Evolutionary conservation across 2,888 invertebrate genomes (phyloP), one percentile per base, ranked within the genome.

Genomic region (Drosophila prostipennis): DNA sequence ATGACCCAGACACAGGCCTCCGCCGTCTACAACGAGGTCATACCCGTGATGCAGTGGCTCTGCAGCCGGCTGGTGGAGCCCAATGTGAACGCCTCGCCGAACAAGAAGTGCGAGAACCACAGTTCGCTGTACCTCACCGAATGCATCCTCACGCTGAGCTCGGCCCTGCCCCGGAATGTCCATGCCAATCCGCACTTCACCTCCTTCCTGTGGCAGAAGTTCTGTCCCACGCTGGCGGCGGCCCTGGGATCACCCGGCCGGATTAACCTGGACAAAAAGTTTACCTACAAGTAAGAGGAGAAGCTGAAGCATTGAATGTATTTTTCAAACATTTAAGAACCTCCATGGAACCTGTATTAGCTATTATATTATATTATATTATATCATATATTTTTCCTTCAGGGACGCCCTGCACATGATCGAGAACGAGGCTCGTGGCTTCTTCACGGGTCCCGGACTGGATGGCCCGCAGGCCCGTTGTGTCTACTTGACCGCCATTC

Each of bases 141-240:
- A 90, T 98, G 98, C 89, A 94, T 98, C 58, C 93, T 97, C 71
- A 97, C 97, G 0, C 92, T 98, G 65, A 95, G 97, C 85, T 96
- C 96, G 10, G 97, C 96, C 54, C 92, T 97, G 54, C 96, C 97
- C 0, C 96, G 96, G 80, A 94, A 96, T 78, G 96, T 97, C 8
- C 96, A 96, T 83, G 95, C 95, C 2, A 97, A 97, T 92, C 94
- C 95, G 1, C 97, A 97, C 91, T 97, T 97, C 89, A 96, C 96
- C 2, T 96, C 96, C 4, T 97, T 97, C 88, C 93, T 97, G 10
- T 97, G 98, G 98, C 97, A 98, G 91, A 96, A 97, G 86, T 96
- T 98, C 88, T 98, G 98, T 86, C 98, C 98, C 0, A 96, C 96
- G 1, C 92, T 98, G 74, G 96, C 98, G 60, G 96, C 96, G 0